These are phyloP conservation scores for Galerucella nymphaeae DNA, from an alignment of 2,888 invertebrate species.

Conservation along the genomic window DNA sequence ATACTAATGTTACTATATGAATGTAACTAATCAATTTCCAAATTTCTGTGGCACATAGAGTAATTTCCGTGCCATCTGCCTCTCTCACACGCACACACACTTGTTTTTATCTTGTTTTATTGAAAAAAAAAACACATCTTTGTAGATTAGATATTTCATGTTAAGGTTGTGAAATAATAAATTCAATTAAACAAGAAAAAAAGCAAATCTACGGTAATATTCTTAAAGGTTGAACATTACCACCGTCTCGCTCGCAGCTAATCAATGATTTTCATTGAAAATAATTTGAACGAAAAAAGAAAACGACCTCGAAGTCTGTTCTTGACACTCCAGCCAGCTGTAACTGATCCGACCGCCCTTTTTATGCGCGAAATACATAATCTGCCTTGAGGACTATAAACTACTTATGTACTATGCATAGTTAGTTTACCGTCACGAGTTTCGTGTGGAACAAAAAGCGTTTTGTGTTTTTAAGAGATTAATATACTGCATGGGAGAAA, in stretches of 20 bases:
- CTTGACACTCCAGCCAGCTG: conserved; percentile 19
- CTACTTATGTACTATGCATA: conserved; percentile 4
- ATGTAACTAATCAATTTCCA: no score
- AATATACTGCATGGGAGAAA: conserved; percentile 2
- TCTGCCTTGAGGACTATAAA: conserved; percentile 13
- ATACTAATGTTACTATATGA: no score
- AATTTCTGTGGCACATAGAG: no score
- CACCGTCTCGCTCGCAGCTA: neutral
- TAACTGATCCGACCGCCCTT: conserved; percentile 17
- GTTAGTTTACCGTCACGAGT: conserved; percentile 5
- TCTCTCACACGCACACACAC: no score
- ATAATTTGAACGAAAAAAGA: conserved; percentile 4
- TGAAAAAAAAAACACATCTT: no score
- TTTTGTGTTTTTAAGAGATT: conserved; percentile 14
- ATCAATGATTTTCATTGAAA: conserved; percentile 8
- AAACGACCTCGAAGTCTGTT: conserved; percentile 7
- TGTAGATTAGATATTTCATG: no score
- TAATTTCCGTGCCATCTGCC: no score
- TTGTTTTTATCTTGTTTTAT: no score
- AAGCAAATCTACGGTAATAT: neutral
- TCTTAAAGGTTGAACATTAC: neutral
- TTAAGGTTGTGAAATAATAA: neutral
- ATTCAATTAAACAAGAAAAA: neutral
- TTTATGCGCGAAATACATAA: conserved; percentile 20
- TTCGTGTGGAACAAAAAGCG: conserved; percentile 17